Evolutionary conservation across 1,140 invertebrate species (phyloP).

Genomic region (Ips nitidus): DNA sequence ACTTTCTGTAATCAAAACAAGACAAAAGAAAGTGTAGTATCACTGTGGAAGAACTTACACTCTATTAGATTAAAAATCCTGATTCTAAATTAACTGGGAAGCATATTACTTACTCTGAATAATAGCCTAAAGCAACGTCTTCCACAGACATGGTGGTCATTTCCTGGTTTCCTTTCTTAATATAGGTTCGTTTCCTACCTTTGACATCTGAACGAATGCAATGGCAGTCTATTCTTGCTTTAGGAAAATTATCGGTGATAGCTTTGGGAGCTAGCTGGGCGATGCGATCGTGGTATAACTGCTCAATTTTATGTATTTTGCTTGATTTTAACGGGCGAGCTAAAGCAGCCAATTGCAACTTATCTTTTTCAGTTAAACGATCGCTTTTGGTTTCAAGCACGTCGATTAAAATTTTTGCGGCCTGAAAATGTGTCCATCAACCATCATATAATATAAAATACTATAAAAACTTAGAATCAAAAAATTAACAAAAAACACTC

Average conservation of each 20-base stretch:
- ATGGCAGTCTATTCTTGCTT: conserved; percentile 6
- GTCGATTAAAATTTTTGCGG: conserved; percentile 31
- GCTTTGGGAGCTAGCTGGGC: background rate
- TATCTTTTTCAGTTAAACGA: conserved; percentile 22
- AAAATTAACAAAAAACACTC: background rate
- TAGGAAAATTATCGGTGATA: conserved; percentile 7
- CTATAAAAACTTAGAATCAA: no score
- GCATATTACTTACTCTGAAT: conserved; percentile 23
- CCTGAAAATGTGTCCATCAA: background rate
- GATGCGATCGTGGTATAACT: conserved; percentile 6
- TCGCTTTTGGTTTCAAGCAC: conserved; percentile 23
- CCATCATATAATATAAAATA: no score
- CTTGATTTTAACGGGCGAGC: conserved; percentile 24
- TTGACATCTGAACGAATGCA: conserved; percentile 15
- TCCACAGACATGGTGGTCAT: conserved; percentile 37
- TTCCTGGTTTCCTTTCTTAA: background rate
- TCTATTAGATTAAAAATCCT: background rate
- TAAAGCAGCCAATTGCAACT: conserved; percentile 26
- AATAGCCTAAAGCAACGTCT: conserved; percentile 40
- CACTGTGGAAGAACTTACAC: no score
- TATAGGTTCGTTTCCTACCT: conserved; percentile 39
- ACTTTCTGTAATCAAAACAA: no score
- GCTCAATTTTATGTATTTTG: conserved; percentile 19
- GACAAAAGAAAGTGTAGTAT: no score
- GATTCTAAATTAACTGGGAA: background rate